Base-by-base conservation (phyloP, 1,140 invertebrate genomes). In the Glossosoma conforme region DNA sequence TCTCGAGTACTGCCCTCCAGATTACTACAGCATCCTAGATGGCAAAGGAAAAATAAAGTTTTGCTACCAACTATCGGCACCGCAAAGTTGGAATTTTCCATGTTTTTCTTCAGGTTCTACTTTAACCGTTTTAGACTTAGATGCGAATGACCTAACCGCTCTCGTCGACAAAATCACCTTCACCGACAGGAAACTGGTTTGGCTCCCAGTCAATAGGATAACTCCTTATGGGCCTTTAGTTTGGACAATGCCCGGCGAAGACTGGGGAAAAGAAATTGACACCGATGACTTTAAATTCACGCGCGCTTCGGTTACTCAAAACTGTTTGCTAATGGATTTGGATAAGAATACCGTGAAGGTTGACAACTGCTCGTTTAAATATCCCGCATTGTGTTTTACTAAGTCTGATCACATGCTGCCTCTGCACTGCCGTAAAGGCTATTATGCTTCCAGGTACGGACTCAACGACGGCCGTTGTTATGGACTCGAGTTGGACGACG, bases 351-450 rank as follows among this genome's bases (percentile, higher is more conserved):
- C 41, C 1, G 42, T 54, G 11, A 58, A 50, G 40, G 46, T 52
- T 11, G 56, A 58, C 8, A 58, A 53, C 18, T 58, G 56, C 28
- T 54, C 56, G 3, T 54, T 35, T 37, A 20, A 50, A 35, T 58
- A 58, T 40, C 56, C 62, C 6, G 44, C 60, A 2, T 40, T 68
- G 6, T 69, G 66, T 52, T 28, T 64, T 3, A 63, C 59, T 40
- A 56, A 50, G 20, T 52, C 54, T 15, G 21, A 61, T 6, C 25
- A 67, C 24, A 4, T 59, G n/a, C 25, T 55, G 3, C 41, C 11
- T n/a, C 35, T 47, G n/a, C 62, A 58, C 3, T 69, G 66, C 25
- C 62, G 60, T 2, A n/a, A 59, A 35, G 54, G 60, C 20, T 60
- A 60, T 42, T 46, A 35, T 3, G 53, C 61, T 2, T n/a, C 61